Evolutionary conservation across 23 tunicate species (phyloP).

Genomic region (Styela clava): DNA sequence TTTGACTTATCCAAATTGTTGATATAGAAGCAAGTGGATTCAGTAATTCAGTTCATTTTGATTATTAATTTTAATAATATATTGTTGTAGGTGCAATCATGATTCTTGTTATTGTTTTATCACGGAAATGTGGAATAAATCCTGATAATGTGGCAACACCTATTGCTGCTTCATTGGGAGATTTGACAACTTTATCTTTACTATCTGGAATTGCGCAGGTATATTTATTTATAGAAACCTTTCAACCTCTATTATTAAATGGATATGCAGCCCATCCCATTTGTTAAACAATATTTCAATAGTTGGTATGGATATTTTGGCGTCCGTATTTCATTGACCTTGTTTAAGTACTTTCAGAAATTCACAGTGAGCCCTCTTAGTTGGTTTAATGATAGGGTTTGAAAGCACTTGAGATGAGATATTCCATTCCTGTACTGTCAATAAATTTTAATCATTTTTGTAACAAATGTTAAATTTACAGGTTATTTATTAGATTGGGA

Average conservation of each 20-base stretch:
- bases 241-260: conserved; percentile 1
- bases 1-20: too few species aligned
- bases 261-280: background rate
- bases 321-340: background rate
- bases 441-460: too few species aligned
- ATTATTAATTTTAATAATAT: too few species aligned
- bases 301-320: background rate
- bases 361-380: too few species aligned
- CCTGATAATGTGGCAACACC: conserved; percentile 99
- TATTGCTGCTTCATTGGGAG: conserved; percentile 96
- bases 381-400: too few species aligned
- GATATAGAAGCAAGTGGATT: too few species aligned
- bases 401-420: too few species aligned
- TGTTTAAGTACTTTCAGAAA: background rate
- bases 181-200: conserved; percentile 76
- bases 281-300: background rate
- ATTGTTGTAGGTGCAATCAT: conserved; percentile 69
- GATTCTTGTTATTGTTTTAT: conserved; percentile 62
- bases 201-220: conserved; percentile 67
- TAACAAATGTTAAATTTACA: too few species aligned
- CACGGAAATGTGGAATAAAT: conserved; percentile 75
- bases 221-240: background rate
- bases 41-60: too few species aligned
- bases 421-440: too few species aligned
- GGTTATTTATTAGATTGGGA: too few species aligned